Evolutionary conservation across 2,888 invertebrate species (phyloP), one percentile per base, ranked within the genome.

Genomic region (Sinodicranocentrus sp.): DNA sequence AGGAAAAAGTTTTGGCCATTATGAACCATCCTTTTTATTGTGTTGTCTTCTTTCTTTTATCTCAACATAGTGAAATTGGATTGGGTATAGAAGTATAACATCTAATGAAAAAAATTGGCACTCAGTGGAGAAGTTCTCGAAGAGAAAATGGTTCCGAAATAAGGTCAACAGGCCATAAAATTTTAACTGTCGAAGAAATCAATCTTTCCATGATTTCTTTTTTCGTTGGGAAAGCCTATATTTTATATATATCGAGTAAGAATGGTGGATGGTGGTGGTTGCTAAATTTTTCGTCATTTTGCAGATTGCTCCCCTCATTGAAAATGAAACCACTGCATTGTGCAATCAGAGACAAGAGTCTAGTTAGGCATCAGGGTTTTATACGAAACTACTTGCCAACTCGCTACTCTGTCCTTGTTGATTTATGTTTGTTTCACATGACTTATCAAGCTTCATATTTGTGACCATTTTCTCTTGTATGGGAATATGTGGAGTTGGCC

Each of bases 391-490:
- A 82, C 68, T 75, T 82, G 82, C 82, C 82, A 82, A 82, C 73
- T 82, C 73, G 65, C 73, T 67, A 54, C 68, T 54, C 73, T 75
- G 82, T 82, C 82, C 52, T 67, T 73, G n/a, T 75, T 82, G 82
- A 82, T 82, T 82, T 82, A 82, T 82, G 82, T 82, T 82, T 82
- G 82, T 82, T 82, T 82, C 82, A 82, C 82, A 82, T 82, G 82
- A 82, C 82, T 82, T 82, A 82, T 82, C 82, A 72, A 75, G 82
- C 82, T 82, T 82, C 82, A 82, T 82, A 82, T 82, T 82, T 82
- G 82, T 82, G 82, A 82, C 82, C 82, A 68, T 82, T 82, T 73
- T 75, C 73, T 65, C 57, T 48, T 63, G 26, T 67, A 65, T 15
- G 43, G 43, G 43, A 26, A 61, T 48, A 57, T 2, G 17, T 23